These are phyloP conservation scores for Caenorhabditis sp. DNA, from an alignment of 2,888 invertebrate genomes.

Conservation along the genomic window DNA sequence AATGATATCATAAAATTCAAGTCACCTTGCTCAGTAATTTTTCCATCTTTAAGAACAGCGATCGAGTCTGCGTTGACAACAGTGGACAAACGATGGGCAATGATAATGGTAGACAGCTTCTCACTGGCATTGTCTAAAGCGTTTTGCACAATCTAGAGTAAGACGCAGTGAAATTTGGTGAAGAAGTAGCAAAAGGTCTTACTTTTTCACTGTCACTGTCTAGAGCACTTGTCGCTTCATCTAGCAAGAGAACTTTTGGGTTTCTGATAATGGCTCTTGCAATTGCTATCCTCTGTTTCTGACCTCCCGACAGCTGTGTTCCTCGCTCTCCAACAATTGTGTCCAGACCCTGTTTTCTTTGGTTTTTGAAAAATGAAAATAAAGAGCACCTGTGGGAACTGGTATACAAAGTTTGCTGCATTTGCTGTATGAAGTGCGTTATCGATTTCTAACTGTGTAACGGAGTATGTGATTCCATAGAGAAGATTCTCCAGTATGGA, in stretches of 20 bases:
- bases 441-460: constrained; percentile 67
- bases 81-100: constrained; percentile 85
- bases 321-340: constrained; percentile 84
- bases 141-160: constrained; percentile 85
- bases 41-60: constrained; percentile 83
- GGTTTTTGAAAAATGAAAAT: too few species aligned
- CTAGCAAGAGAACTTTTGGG: constrained; percentile 64
- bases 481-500: constrained; percentile 74
- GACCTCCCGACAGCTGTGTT: constrained; percentile 84
- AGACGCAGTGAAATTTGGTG: not conserved
- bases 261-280: constrained; percentile 81
- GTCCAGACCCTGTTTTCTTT: constrained; percentile 83
- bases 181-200: not conserved
- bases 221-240: constrained; percentile 70
- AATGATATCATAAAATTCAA: too few species aligned
- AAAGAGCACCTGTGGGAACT: constrained; percentile 83
- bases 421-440: constrained; percentile 83
- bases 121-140: constrained; percentile 86
- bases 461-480: constrained; percentile 41
- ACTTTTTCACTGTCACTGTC: constrained; percentile 75
- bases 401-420: constrained; percentile 84
- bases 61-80: constrained; percentile 85
- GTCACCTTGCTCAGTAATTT: constrained; percentile 63
- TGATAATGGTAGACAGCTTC: constrained; percentile 84
- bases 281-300: constrained; percentile 84